Conservation (phyloP, 2,113 vertebrate species). For the Panthera leo region DNA sequence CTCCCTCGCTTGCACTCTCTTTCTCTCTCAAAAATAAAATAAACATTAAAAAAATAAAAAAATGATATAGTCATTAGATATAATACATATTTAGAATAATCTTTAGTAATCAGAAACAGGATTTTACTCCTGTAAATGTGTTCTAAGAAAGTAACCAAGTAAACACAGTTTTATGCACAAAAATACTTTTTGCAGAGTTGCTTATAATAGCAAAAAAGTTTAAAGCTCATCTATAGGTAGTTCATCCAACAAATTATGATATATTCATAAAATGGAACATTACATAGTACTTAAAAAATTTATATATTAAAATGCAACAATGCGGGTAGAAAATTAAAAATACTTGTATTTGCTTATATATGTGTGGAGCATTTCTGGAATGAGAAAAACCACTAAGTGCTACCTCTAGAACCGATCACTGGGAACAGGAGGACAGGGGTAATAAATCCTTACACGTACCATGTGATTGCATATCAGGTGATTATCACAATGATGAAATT, state of each 20-base stretch:
- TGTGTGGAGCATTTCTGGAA: neutral
- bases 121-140: neutral
- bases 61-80: neutral
- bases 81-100: neutral
- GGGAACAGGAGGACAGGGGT: neutral
- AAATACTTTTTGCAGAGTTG: neutral
- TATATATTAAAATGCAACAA: neutral
- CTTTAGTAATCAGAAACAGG: neutral
- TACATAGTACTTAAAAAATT: neutral
- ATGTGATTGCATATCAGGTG: fast-evolving
- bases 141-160: neutral
- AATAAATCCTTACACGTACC: neutral
- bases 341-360: neutral
- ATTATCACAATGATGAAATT: neutral
- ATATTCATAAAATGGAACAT: neutral
- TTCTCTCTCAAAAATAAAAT: no score
- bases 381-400: neutral
- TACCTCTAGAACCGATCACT: neutral
- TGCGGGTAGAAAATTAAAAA: neutral
- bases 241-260: neutral
- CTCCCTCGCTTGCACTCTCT: no score
- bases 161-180: neutral
- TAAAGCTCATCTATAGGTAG: neutral
- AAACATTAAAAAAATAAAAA: no score
- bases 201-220: neutral